Evolutionary conservation across 2,888 invertebrate species (phyloP).

Genomic region (Synergus gifuensis): DNA sequence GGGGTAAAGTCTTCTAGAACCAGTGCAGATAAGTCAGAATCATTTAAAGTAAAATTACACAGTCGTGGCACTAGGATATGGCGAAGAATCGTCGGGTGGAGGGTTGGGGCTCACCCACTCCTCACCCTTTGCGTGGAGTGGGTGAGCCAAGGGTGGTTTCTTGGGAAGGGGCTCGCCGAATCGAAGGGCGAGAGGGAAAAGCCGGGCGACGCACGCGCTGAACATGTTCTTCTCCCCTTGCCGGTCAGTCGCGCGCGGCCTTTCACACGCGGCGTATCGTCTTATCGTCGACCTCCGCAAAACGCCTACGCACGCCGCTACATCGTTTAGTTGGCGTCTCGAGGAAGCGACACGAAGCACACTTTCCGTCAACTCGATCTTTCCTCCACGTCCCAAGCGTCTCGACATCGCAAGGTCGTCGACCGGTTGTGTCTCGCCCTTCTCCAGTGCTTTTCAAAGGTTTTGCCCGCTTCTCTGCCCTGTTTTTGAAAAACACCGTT

Average conservation of each 20-base stretch:
- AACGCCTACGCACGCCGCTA: background rate
- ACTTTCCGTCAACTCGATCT: background rate
- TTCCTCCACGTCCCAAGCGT: background rate
- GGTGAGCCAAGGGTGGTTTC: slow-evolving; percentile 31
- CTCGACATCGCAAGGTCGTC: slow-evolving; percentile 26
- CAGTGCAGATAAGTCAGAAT: slow-evolving; percentile 22
- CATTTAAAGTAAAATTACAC: slow-evolving; percentile 31
- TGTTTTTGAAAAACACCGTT: no score
- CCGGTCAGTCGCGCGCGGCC: slow-evolving; percentile 68
- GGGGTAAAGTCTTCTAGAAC: background rate
- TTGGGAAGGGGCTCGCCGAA: slow-evolving; percentile 35
- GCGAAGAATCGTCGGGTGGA: slow-evolving; percentile 15
- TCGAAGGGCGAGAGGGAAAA: slow-evolving; percentile 47
- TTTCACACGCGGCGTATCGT: slow-evolving; percentile 62
- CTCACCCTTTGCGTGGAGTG: background rate
- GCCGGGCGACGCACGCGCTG: slow-evolving; percentile 47
- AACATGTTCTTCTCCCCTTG: slow-evolving; percentile 43
- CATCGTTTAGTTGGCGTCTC: background rate
- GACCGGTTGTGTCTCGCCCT: slow-evolving; percentile 8
- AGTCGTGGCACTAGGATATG: background rate
- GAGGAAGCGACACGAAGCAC: no score
- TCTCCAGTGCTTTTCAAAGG: background rate
- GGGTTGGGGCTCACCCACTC: background rate
- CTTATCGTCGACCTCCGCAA: slow-evolving; percentile 16
- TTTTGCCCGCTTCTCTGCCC: background rate